phyloP scores from a whole-genome alignment of 2,888 invertebrate genomes.

The Pheosia gnoma region DNA sequence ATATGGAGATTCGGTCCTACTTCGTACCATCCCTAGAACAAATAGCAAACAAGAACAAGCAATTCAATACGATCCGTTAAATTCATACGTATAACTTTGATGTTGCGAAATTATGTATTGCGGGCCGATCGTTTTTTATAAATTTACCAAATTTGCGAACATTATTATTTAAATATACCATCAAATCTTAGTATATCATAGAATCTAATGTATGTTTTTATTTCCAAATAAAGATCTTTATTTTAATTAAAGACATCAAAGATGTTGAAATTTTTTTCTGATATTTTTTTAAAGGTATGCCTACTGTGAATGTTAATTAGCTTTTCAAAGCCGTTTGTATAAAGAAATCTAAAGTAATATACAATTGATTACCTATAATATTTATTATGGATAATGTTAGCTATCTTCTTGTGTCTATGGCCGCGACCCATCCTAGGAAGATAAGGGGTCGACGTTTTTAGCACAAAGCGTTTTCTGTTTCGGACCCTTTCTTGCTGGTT shows the following conservation, averaged over 20 bases:
- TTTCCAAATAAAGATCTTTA: conserved; percentile 25
- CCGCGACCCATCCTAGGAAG: conserved; percentile 71
- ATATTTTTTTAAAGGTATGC: conserved; percentile 18
- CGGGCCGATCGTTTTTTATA: not conserved
- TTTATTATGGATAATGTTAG: conserved; percentile 35
- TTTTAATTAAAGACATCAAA: conserved; percentile 27
- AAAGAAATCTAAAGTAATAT: conserved; percentile 11
- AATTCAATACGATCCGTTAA: conserved; percentile 27
- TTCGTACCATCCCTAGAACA: conserved; percentile 36
- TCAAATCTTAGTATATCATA: not conserved
- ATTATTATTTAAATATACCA: not conserved
- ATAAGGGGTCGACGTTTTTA: conserved; percentile 83
- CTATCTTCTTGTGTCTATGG: conserved; percentile 68
- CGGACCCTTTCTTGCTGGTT: conserved; percentile 75
- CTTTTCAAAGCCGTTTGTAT: conserved; percentile 20
- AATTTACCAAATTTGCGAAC: not conserved
- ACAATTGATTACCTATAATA: conserved; percentile 22
- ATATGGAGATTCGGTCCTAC: conserved; percentile 66
- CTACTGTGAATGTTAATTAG: conserved; percentile 23
- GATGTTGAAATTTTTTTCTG: conserved; percentile 22
- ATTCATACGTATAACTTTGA: conserved; percentile 26
- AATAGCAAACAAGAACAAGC: conserved; percentile 32
- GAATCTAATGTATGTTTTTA: conserved; percentile 11
- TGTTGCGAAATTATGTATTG: not conserved
- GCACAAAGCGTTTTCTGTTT: conserved; percentile 82